Evolutionary conservation across 2,797 vertebrate species (phyloP).

Genomic region (Fratercula arctica): DNA sequence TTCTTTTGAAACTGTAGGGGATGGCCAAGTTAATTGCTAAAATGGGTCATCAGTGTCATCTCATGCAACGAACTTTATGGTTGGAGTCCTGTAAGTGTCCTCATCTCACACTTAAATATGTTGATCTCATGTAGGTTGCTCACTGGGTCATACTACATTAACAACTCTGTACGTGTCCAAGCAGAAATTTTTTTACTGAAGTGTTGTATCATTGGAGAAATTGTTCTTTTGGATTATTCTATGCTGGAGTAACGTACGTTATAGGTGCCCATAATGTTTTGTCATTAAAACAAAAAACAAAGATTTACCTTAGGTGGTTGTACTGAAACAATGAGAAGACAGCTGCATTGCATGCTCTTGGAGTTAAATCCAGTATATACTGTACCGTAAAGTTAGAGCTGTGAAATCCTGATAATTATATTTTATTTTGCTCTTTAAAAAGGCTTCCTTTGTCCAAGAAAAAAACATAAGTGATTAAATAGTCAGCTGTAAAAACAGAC

Average conservation of each 20-base stretch:
- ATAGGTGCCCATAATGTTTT: not conserved
- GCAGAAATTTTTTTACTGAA: not conserved
- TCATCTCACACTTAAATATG: not conserved
- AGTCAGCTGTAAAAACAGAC: not conserved
- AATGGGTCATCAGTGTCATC: not conserved
- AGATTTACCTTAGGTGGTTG: not conserved
- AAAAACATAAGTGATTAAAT: not conserved
- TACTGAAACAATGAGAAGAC: not conserved
- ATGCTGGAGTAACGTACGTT: not conserved
- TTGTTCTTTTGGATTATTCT: not conserved
- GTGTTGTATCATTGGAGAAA: not conserved
- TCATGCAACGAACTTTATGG: not conserved
- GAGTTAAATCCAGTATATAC: not conserved
- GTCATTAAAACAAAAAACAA: not conserved
- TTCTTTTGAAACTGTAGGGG: not conserved
- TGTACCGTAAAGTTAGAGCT: not conserved
- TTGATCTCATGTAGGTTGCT: not conserved
- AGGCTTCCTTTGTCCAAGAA: not conserved
- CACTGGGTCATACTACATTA: not conserved
- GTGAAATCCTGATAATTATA: not conserved
- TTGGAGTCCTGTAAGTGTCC: not conserved
- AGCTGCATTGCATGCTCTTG: not conserved
- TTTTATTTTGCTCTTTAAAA: not conserved
- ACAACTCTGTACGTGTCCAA: not conserved
- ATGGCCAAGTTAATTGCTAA: not conserved